These are phyloP conservation scores for Acanthurus leucopareius DNA, from an alignment of 2,797 vertebrate genomes.

Conservation along the genomic window DNA sequence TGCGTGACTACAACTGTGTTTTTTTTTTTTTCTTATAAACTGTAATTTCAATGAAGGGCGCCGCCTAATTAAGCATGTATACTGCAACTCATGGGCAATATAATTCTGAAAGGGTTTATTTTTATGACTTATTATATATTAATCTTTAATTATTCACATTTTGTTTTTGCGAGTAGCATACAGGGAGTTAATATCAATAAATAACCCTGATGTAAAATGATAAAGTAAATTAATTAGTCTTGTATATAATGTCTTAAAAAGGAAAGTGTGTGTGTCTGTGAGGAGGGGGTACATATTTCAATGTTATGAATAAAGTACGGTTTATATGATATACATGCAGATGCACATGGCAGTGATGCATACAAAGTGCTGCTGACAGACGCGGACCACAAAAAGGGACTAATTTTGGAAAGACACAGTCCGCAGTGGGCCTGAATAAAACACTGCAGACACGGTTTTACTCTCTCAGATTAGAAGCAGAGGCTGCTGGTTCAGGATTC, in stretches of 20 bases:
- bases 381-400: conserved; percentile 29
- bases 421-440: conserved; percentile 43
- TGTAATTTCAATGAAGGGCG: neutral
- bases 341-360: conserved; percentile 37
- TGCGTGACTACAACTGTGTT: neutral
- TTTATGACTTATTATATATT: too few relatives aligned
- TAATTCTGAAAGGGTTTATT: conserved; percentile 7
- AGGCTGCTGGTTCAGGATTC: conserved; percentile 1
- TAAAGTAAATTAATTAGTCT: too few relatives aligned
- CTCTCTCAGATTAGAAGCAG: conserved; percentile 39
- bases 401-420: conserved; percentile 33
- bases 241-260: neutral
- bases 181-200: too few relatives aligned
- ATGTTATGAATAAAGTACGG: conserved; percentile 36
- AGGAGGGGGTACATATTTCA: conserved; percentile 27
- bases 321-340: conserved; percentile 11
- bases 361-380: conserved; percentile 35
- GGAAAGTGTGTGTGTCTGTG: neutral
- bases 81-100: neutral
- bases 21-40: neutral
- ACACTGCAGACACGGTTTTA: conserved; percentile 44
- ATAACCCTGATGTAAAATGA: too few relatives aligned
- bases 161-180: too few relatives aligned
- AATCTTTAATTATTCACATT: too few relatives aligned
- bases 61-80: conserved; percentile 4